Base-by-base conservation (phyloP, 2,113 vertebrate genomes). In the Collichthys lucidus region DNA sequence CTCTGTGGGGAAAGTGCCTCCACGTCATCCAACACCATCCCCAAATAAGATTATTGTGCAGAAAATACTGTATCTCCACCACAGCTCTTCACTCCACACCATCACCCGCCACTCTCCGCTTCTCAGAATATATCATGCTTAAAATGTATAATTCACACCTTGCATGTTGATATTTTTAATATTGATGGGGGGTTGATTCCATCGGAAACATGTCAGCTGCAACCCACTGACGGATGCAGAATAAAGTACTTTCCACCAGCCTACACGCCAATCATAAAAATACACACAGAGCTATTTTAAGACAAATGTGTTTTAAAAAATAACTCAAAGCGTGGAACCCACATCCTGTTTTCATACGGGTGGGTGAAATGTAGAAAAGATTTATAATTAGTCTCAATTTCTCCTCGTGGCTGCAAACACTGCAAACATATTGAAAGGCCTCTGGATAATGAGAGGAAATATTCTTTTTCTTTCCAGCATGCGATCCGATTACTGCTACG, bases 41-140 rank as follows among this genome's bases (percentile, higher is more conserved):
- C 44, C 68, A 90, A 88, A 91, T 74, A 66, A 82, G 83, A 92
- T 93, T 90, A 92, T 76, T 7, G 64, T 74, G 83, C 76, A 86
- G 63, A 85, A 89, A 87, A 88, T 50, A 88, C 56, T 84, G 73
- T 22, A 78, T 55, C 47, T 68, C 77, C 79, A n/a, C n/a, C 67
- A 47, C 35, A 57, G 76, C 80, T 73, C 84, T 55, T 69, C 52
- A 0, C 69, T 56, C 47, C 57, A 12, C 56, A 67, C 60, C 69
- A 71, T 24, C 0, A 1, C 63, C n/a, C 46, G 40, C 24, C 11
- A 42, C 35, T 50, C 44, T 56, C 14, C n/a, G 26, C 20, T 47
- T 6, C 79, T 53, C 77, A 72, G 16, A 49, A 66, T 63, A 60
- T 47, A 56, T 49, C 12, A 68, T 67, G 74, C 22, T 52, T 77